A percentile compares a stretch with the other conserved stretches of the same genome.
These are phyloP conservation scores for Heliopora coerulea DNA, from an alignment of 92 coral and sea anemone genomes.

Conservation along the genomic window DNA sequence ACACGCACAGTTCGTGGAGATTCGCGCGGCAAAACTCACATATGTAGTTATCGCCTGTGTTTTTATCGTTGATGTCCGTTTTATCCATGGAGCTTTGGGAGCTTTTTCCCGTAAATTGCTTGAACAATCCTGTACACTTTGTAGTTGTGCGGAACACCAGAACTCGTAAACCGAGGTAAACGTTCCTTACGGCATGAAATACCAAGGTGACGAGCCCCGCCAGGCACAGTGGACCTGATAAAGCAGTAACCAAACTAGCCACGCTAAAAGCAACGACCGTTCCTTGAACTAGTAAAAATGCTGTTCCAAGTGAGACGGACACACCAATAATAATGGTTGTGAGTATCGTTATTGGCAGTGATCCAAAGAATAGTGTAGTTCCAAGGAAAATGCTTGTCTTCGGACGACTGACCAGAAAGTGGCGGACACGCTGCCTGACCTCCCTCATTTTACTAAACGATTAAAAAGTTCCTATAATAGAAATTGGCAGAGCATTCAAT, in stretches of 20 bases:
- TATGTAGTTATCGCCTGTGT: constrained; percentile 3
- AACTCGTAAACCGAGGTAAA: constrained; percentile 12
- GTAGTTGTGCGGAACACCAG: neutral
- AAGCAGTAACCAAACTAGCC: constrained; percentile 4
- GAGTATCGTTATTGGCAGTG: constrained; percentile 24
- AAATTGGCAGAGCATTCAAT: too few relatives aligned
- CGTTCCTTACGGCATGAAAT: constrained; percentile 21
- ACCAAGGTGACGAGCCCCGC: constrained; percentile 10
- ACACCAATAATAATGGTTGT: constrained; percentile 18
- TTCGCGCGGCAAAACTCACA: constrained; percentile 44
- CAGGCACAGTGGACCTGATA: constrained; percentile 21
- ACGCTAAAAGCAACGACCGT: constrained; percentile 18
- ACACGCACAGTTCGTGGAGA: constrained; percentile 41
- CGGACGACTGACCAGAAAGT: constrained; percentile 20
- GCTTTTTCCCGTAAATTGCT: neutral
- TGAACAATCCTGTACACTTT: neutral
- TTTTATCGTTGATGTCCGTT: neutral
- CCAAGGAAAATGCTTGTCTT: constrained; percentile 35
- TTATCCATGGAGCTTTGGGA: neutral
- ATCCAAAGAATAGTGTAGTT: constrained; percentile 24
- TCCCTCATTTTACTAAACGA: constrained; percentile 4
- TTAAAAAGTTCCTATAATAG: too few relatives aligned
- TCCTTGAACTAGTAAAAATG: constrained; percentile 28
- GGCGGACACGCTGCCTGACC: neutral
- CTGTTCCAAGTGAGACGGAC: neutral